Evolutionary conservation across 2,113 vertebrate species (phyloP).

Genomic region (Ptychochromis oligacanthus): DNA sequence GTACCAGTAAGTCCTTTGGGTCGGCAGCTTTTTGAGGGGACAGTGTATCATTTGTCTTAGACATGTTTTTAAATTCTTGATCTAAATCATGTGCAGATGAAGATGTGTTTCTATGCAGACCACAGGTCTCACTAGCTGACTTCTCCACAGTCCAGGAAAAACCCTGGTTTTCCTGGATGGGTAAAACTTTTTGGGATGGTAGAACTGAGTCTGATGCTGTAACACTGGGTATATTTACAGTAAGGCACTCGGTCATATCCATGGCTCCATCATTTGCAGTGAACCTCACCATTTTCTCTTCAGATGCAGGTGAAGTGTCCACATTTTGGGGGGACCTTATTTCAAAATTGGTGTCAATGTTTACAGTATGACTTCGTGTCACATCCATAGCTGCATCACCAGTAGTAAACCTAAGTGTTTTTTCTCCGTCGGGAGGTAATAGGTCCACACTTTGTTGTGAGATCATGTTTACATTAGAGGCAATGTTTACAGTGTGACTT

Average conservation of each 20-base stretch:
- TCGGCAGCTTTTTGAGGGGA: no score
- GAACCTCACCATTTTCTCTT: constrained; percentile 16
- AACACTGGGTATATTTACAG: constrained; percentile 15
- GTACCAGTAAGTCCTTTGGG: background rate
- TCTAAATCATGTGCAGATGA: constrained; percentile 59
- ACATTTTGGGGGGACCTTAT: background rate
- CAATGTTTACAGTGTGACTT: constrained; percentile 11
- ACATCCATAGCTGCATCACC: constrained; percentile 16
- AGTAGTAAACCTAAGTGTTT: background rate
- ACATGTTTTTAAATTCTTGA: constrained; percentile 44
- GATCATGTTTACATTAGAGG: no score
- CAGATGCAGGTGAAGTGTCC: background rate
- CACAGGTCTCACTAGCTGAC: background rate
- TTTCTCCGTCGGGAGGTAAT: background rate
- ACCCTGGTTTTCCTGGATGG: background rate
- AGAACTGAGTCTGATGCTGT: background rate
- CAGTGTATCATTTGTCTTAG: no score
- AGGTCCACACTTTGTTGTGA: no score
- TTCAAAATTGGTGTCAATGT: background rate
- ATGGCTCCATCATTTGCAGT: background rate
- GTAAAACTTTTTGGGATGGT: background rate
- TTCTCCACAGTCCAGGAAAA: constrained; percentile 6
- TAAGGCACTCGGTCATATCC: background rate
- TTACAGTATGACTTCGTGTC: constrained; percentile 24
- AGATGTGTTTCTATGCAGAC: background rate